Base-by-base conservation (phyloP, 2,888 invertebrate genomes). In the Dysmachus trigonus region DNA sequence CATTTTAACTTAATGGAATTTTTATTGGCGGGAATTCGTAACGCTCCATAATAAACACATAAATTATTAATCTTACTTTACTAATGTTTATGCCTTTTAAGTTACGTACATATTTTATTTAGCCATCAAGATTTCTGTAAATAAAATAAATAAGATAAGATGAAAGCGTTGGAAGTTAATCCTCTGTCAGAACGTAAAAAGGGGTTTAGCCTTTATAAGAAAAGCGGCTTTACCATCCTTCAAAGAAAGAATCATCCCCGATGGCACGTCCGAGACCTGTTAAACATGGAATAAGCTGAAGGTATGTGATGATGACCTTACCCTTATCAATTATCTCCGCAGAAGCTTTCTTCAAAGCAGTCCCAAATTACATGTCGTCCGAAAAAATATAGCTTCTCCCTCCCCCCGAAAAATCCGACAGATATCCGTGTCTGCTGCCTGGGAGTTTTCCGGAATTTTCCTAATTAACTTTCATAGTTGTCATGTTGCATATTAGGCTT, bases 391-490 rank as follows among this genome's bases (percentile, higher is more conserved):
- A 22, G 3, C 22, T 18, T 7, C 2, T 41, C 8, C 27, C 10
- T 3, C 27, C 27, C 62, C 27, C n/a, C 15, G 10, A 5, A 62
- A 62, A 62, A 62, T 62, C 27, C 62, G 18, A 22, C 27, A 30
- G 73, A 73, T 33, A 73, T 73, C 33, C n/a, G 22, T n/a, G 10
- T 27, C 62, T 27, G 62, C n/a, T 41, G 22, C 18, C 73, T 73
- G 2, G 33, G 31, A 31, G 33, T 73, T 31, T 73, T 73, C 73
- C 73, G 33, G 31, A n/a, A 73, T 73, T 73, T 73, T 33, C 73
- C 73, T 73, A 73, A 73, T 73, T 73, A 73, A 31, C 73, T 31
- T 73, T 73, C 33, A 73, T 73, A 33, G 73, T 33, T 73, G 73
- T 73, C 73, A 73, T 31, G 73, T 13, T 73, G 73, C 62, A 62